Percentiles rank a stretch among this genome's conserved stretches.
Evolutionary conservation across 2,797 vertebrate genomes (phyloP).

Genomic region (Typhlichthys subterraneus): DNA sequence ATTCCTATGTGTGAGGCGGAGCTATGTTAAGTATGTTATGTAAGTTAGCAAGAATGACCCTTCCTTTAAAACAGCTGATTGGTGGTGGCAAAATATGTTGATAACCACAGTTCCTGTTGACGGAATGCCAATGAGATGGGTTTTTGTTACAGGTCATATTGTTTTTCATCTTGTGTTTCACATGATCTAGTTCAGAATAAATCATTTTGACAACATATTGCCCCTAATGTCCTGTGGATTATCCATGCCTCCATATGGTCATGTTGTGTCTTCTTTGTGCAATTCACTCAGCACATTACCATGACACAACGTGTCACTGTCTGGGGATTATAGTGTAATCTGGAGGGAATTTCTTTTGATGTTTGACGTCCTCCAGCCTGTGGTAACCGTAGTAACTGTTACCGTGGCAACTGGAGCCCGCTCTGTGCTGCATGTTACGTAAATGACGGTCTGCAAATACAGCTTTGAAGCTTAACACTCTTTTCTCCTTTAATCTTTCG

Average conservation of each 20-base stretch:
- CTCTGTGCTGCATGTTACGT: conserved; percentile 39
- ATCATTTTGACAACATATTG: neutral
- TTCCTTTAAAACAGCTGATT: neutral
- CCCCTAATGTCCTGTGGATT: neutral
- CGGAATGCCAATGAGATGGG: neutral
- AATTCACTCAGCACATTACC: neutral
- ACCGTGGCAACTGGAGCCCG: conserved; percentile 25
- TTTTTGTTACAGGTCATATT: too few relatives aligned
- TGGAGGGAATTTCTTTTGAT: conserved; percentile 37
- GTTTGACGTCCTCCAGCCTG: conserved; percentile 26
- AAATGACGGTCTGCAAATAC: conserved; percentile 49
- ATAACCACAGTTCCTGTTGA: neutral
- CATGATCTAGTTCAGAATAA: neutral
- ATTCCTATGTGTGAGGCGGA: too few relatives aligned
- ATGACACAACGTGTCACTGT: conserved; percentile 11
- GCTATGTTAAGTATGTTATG: too few relatives aligned
- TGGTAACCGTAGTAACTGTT: conserved; percentile 24
- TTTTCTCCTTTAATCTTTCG: conserved; percentile 36
- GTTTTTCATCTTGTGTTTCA: neutral
- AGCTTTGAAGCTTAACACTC: conserved; percentile 64
- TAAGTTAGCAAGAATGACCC: too few relatives aligned
- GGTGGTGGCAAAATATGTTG: neutral
- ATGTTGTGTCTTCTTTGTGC: neutral
- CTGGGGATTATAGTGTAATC: neutral
- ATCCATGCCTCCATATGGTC: conserved; percentile 1